Evolutionary conservation across 2,888 invertebrate species (phyloP).

Genomic region (Mycalesis mineus): DNA sequence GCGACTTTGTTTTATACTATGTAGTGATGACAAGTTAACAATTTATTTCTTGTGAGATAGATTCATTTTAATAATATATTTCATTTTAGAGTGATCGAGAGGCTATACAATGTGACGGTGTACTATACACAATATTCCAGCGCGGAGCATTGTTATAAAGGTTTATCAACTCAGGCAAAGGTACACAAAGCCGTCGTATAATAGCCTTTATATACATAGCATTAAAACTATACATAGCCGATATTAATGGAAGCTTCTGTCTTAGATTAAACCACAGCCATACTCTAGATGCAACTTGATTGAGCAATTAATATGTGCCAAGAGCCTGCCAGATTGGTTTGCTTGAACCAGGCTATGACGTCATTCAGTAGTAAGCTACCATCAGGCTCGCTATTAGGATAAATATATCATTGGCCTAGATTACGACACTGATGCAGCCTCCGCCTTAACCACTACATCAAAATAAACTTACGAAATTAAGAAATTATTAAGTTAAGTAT

Average conservation of each 20-base stretch:
- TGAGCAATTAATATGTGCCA: constrained; percentile 27
- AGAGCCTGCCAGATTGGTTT: constrained; percentile 24
- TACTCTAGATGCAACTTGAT: constrained; percentile 18
- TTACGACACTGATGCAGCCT: too few species aligned
- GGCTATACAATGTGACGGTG: too few species aligned
- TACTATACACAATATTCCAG: neutral
- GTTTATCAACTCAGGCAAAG: constrained; percentile 20
- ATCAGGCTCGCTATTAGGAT: too few species aligned
- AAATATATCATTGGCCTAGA: too few species aligned
- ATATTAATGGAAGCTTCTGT: constrained; percentile 12
- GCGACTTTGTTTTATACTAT: neutral
- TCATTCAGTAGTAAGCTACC: neutral
- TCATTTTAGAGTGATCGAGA: too few species aligned
- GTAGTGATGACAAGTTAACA: too few species aligned
- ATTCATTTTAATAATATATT: too few species aligned
- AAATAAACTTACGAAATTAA: too few species aligned
- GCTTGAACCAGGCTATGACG: constrained; percentile 23
- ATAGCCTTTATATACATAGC: constrained; percentile 5
- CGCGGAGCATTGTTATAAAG: constrained; percentile 11
- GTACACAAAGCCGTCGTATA: constrained; percentile 10
- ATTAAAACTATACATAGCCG: constrained; percentile 11
- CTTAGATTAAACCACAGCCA: constrained; percentile 21
- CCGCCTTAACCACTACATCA: too few species aligned
- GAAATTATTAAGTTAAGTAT: too few species aligned
- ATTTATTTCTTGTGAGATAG: too few species aligned